Base-by-base conservation (phyloP, 1,140 invertebrate species). In the Drosophila sproati region DNA sequence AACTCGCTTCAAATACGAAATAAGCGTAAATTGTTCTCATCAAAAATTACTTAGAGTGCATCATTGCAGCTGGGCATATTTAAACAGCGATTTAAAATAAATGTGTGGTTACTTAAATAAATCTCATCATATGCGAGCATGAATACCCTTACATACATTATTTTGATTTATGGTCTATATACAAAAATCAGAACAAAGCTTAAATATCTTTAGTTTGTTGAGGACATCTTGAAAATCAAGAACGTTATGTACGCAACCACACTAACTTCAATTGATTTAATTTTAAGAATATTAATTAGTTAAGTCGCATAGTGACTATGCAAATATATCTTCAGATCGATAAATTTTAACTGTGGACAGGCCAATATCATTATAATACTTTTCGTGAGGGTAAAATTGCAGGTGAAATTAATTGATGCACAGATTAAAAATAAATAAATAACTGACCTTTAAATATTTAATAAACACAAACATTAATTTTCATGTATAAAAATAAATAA, bases 381-480 rank as follows among this genome's bases (percentile, higher is more conserved):
- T 52, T 3, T 10, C 5, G 50, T 5, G 48, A 48, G 35, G 29
- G 31, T 6, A 63, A 12, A 12, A 29, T 7, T 31, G 31, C 6
- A 32, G 8, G 10, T 54, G 37, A 48, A 45, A 60, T 54, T 63
- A 39, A 62, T 37, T 59, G 34, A 41, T 57, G 51, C 20, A 10
- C 48, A 51, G 20, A 20, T 20, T 20, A 57, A 61, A 60, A 66
- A 66, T 50, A 76, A 77, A 86, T 74, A 81, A 77, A 81, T 68
- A 55, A 35, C 48, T 71, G 69, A 60, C 57, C 70, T 78, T 86
- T 73, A 86, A 86, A 77, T 81, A 86, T 85, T 81, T 83, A 86
- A 81, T 62, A 61, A 76, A 77, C 64, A 43, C 35, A 29, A 28
- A 41, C 20, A 39, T 28, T 50, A 39, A 39, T 8, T 8, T 39